Evolutionary conservation across 2,113 vertebrate species (phyloP).

Genomic region (Tautogolabrus adspersus): DNA sequence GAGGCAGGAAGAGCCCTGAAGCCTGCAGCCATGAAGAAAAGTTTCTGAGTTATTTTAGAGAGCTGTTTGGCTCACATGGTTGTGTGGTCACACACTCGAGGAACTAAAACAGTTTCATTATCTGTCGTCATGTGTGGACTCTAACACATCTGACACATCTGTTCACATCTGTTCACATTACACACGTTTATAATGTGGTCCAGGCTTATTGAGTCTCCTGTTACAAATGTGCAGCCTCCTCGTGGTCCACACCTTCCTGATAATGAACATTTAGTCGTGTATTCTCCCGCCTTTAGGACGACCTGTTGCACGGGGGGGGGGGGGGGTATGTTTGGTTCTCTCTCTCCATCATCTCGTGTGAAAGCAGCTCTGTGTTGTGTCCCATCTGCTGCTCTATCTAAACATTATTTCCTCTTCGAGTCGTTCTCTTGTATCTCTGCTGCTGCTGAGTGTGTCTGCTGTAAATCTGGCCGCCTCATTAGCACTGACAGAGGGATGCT

Average conservation of each 20-base stretch:
- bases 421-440: slow-evolving; percentile 47
- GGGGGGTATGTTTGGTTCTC: slow-evolving; percentile 23
- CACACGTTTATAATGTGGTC: too few relatives aligned
- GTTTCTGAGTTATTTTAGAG: not conserved
- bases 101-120: too few relatives aligned
- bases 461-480: slow-evolving; percentile 80
- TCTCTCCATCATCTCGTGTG: slow-evolving; percentile 53
- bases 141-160: too few relatives aligned
- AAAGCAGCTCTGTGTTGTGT: slow-evolving; percentile 53
- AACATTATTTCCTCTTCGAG: slow-evolving; percentile 65
- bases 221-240: too few relatives aligned
- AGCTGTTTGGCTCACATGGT: too few relatives aligned
- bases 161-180: too few relatives aligned
- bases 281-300: not conserved
- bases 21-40: not conserved
- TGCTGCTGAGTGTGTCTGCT: slow-evolving; percentile 55
- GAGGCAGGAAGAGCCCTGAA: slow-evolving; percentile 4
- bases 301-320: slow-evolving; percentile 28
- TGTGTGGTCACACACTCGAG: too few relatives aligned
- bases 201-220: too few relatives aligned
- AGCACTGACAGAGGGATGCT: slow-evolving; percentile 73
- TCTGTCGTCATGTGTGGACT: too few relatives aligned
- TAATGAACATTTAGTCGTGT: too few relatives aligned
- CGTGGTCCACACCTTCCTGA: too few relatives aligned
- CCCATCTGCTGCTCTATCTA: slow-evolving; percentile 73